A percentile compares a stretch with the other conserved stretches of the same genome.
phyloP scores from a whole-genome alignment of 2,797 vertebrate genomes.

The Craterocephalus amniculus region DNA sequence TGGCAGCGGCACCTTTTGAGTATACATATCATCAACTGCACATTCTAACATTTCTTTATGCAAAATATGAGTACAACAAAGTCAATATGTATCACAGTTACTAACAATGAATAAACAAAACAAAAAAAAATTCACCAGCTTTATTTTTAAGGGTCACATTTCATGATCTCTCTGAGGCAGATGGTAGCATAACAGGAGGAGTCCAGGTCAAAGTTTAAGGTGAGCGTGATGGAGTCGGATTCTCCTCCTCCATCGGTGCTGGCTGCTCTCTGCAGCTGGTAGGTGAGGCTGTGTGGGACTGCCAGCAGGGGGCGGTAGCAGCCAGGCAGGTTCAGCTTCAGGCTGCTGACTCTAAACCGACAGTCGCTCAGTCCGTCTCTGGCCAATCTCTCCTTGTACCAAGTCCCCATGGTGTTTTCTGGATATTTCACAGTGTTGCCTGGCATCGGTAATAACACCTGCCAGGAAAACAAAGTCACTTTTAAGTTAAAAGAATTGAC shows the following conservation, averaged over 20 bases:
- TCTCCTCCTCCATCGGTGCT: constrained; percentile 31
- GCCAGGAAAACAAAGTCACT: constrained; percentile 8
- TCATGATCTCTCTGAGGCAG: constrained; percentile 95
- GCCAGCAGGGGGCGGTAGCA: constrained; percentile 92
- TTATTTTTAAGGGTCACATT: constrained; percentile 82
- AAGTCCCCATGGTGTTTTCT: constrained; percentile 86
- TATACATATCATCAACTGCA: constrained; percentile 18
- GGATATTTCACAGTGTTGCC: constrained; percentile 93
- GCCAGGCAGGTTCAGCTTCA: constrained; percentile 93
- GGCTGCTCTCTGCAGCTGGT: constrained; percentile 71
- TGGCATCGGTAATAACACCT: constrained; percentile 96
- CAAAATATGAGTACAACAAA: constrained; percentile 30
- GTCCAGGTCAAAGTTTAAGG: constrained; percentile 89
- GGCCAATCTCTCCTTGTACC: constrained; percentile 88
- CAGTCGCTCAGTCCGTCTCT: constrained; percentile 85
- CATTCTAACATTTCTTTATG: constrained; percentile 9
- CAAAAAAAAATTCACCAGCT: neutral
- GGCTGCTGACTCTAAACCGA: constrained; percentile 85
- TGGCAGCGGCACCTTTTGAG: constrained; percentile 20
- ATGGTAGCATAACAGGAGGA: constrained; percentile 95
- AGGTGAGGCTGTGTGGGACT: constrained; percentile 84
- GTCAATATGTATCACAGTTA: constrained; percentile 37
- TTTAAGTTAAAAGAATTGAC: fast-evolving
- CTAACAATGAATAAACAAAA: constrained; percentile 16
- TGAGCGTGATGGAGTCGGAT: constrained; percentile 68